phyloP scores from a whole-genome alignment of 2,888 invertebrate genomes.

The Acronicta leporina region DNA sequence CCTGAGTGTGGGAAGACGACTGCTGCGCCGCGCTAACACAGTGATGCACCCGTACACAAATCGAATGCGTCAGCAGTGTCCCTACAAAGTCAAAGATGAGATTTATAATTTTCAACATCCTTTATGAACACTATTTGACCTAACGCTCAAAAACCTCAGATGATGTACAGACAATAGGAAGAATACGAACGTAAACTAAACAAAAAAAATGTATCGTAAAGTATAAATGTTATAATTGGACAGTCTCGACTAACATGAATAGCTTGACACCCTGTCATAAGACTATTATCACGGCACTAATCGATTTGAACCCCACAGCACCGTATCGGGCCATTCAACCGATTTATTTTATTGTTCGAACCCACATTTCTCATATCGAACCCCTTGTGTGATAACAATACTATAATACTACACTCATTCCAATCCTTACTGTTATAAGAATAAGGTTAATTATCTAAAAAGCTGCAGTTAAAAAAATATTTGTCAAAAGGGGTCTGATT shows the following conservation, averaged over 20 bases:
- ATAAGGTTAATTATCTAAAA: constrained; percentile 42
- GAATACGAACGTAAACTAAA: too few species aligned
- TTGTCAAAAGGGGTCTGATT: constrained; percentile 63
- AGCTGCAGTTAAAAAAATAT: constrained; percentile 18
- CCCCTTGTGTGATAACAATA: constrained; percentile 63
- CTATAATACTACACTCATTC: constrained; percentile 23
- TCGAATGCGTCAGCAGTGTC: too few species aligned
- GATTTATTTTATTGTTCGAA: constrained; percentile 86
- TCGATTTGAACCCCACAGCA: constrained; percentile 85
- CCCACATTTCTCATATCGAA: constrained; percentile 77
- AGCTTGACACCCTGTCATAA: constrained; percentile 60
- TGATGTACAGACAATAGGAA: too few species aligned
- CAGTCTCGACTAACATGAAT: constrained; percentile 28
- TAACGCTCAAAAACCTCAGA: too few species aligned
- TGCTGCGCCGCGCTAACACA: too few species aligned
- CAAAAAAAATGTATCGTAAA: not conserved
- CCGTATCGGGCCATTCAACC: constrained; percentile 78
- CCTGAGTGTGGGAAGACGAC: too few species aligned
- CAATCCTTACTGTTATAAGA: constrained; percentile 42
- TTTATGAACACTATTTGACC: too few species aligned
- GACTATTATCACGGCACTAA: constrained; percentile 83
- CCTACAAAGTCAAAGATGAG: too few species aligned
- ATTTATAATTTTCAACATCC: too few species aligned
- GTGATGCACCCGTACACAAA: too few species aligned
- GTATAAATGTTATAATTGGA: constrained; percentile 1